Conservation (phyloP, 2,113 vertebrate species). For the Ranitomeya variabilis region DNA sequence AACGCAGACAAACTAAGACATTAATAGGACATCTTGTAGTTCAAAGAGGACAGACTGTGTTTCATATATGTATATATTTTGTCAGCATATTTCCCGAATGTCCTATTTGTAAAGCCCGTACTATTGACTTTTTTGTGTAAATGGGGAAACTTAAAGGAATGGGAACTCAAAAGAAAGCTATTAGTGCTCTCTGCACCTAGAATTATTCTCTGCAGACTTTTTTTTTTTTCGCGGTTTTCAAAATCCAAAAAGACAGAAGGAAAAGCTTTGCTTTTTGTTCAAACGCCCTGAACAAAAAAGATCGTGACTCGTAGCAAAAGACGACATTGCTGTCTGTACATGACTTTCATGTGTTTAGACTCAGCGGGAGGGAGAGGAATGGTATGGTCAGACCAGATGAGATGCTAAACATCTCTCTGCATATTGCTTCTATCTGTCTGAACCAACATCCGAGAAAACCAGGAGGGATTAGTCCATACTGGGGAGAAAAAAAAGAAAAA, state of each 20-base stretch:
- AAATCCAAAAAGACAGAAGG: conserved; percentile 44
- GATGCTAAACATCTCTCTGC: conserved; percentile 45
- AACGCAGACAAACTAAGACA: conserved; percentile 41
- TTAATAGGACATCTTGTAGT: conserved; percentile 55
- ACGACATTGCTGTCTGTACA: conserved; percentile 49
- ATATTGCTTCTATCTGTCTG: conserved; percentile 55
- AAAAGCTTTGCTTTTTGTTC: conserved; percentile 50
- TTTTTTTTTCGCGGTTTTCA: neutral
- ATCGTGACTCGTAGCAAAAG: conserved; percentile 42
- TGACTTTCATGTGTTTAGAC: conserved; percentile 54
- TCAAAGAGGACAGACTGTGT: conserved; percentile 51
- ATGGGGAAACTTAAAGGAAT: conserved; percentile 33
- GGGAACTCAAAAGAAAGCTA: conserved; percentile 47
- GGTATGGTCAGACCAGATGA: conserved; percentile 37
- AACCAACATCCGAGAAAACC: conserved; percentile 39
- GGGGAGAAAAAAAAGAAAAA: conserved; percentile 3
- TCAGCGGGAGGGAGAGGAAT: conserved; percentile 49
- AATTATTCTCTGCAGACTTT: conserved; percentile 33
- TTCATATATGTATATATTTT: conserved; percentile 48
- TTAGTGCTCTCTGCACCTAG: conserved; percentile 56
- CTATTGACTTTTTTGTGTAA: conserved; percentile 49
- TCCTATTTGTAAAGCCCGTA: conserved; percentile 49
- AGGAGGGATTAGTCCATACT: conserved; percentile 44
- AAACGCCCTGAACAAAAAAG: conserved; percentile 45
- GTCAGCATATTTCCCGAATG: conserved; percentile 56